These are phyloP conservation scores for Tupaia tana DNA, from an alignment of 2,113 vertebrate genomes.

Conservation along the genomic window DNA sequence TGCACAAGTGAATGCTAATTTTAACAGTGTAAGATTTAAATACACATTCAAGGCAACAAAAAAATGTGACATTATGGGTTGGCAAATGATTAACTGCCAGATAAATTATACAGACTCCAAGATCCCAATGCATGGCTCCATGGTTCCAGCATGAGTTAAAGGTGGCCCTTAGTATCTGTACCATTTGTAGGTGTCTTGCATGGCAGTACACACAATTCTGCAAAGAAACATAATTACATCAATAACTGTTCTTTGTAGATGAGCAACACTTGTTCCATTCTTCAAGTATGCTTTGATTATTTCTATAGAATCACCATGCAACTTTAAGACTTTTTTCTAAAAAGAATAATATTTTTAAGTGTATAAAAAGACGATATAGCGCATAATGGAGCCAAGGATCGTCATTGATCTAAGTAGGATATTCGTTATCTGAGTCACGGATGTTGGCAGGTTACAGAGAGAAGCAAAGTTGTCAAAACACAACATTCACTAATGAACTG, in stretches of 20 bases:
- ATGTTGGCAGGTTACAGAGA: neutral
- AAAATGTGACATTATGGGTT: neutral
- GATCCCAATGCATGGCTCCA: neutral
- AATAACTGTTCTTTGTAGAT: neutral
- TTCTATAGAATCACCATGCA: neutral
- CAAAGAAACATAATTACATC: neutral
- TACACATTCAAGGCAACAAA: neutral
- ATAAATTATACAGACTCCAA: neutral
- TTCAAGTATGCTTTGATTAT: neutral
- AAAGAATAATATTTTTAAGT: neutral
- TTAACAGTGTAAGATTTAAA: neutral
- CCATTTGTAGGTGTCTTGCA: neutral
- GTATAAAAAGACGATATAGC: neutral
- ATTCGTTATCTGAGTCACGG: slow-evolving; percentile 1
- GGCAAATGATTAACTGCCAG: neutral
- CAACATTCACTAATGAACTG: neutral
- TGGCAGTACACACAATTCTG: neutral
- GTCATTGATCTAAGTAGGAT: neutral
- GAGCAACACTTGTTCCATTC: neutral
- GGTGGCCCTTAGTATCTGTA: neutral
- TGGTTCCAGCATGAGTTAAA: neutral
- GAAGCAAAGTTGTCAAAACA: neutral
- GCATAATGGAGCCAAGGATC: neutral
- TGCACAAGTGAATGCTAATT: neutral
- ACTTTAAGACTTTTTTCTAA: neutral